Conservation (phyloP, 2,113 vertebrate genomes). For the Pterocles gutturalis region DNA sequence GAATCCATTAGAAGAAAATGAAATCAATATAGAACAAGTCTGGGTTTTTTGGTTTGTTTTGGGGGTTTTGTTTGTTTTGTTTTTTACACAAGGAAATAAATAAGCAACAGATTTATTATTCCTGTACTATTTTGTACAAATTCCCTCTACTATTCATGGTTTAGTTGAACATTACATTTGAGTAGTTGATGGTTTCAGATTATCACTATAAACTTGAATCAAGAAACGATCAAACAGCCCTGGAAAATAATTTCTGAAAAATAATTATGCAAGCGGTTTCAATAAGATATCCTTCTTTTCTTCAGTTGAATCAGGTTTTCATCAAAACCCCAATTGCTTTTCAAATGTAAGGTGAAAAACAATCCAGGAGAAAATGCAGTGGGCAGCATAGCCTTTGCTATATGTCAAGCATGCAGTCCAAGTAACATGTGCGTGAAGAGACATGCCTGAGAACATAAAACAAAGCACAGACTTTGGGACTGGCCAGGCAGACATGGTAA, state of each 20-base stretch:
- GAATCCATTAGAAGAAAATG: neutral
- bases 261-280: neutral
- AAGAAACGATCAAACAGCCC: neutral
- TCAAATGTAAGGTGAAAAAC: neutral
- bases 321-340: neutral
- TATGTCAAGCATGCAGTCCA: neutral
- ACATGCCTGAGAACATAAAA: slow-evolving; percentile 43
- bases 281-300: neutral
- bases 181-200: neutral
- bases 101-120: neutral
- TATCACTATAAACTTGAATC: neutral
- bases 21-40: neutral
- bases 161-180: neutral
- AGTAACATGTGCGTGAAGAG: neutral
- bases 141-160: neutral
- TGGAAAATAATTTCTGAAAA: neutral
- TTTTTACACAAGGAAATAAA: neutral
- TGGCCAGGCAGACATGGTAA: neutral
- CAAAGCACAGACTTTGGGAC: slow-evolving; percentile 4
- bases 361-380: neutral
- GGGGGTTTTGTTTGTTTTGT: neutral
- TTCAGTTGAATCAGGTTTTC: neutral
- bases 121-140: neutral
- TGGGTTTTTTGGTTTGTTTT: neutral
- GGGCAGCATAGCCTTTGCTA: neutral